These are phyloP conservation scores for Microchrysa polita DNA, from an alignment of 2,888 invertebrate species.

Conservation along the genomic window DNA sequence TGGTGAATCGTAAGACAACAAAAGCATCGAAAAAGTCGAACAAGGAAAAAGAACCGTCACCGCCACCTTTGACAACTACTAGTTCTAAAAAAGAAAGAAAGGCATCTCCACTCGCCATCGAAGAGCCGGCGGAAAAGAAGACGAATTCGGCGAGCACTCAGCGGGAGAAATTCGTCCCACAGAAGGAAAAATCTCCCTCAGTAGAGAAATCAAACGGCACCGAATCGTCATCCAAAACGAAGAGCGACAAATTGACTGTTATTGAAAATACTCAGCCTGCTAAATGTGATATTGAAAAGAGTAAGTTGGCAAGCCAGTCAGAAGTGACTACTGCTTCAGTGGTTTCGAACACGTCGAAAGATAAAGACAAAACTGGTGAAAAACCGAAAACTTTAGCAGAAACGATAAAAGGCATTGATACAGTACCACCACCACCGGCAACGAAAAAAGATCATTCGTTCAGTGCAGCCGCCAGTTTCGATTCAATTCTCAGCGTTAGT, in stretches of 20 bases:
- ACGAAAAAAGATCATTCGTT: not conserved
- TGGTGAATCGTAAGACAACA: conserved; percentile 20
- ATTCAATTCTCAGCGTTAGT: not conserved
- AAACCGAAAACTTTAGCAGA: not conserved
- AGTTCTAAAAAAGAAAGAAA: not conserved
- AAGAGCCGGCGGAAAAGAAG: not conserved
- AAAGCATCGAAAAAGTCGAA: not conserved
- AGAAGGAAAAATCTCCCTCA: conserved; percentile 45
- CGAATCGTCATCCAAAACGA: not conserved
- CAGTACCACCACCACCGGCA: not conserved
- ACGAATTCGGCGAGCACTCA: conserved; percentile 8
- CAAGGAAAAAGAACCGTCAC: conserved; percentile 33
- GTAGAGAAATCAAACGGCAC: not conserved
- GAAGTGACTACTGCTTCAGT: no score
- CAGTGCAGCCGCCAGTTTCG: conserved; percentile 14
- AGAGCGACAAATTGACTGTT: not conserved
- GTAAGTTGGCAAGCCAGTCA: no score
- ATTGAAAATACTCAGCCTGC: conserved; percentile 10
- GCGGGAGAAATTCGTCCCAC: conserved; percentile 31
- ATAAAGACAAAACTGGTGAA: not conserved
- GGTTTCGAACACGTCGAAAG: not conserved
- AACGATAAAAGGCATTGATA: not conserved
- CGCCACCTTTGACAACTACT: not conserved
- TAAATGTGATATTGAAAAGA: not conserved
- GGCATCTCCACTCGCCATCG: not conserved